A percentile compares a stretch with the other conserved stretches of the same genome.
Evolutionary conservation across 2,888 invertebrate species (phyloP).

Genomic region (Dascillus cervinus): DNA sequence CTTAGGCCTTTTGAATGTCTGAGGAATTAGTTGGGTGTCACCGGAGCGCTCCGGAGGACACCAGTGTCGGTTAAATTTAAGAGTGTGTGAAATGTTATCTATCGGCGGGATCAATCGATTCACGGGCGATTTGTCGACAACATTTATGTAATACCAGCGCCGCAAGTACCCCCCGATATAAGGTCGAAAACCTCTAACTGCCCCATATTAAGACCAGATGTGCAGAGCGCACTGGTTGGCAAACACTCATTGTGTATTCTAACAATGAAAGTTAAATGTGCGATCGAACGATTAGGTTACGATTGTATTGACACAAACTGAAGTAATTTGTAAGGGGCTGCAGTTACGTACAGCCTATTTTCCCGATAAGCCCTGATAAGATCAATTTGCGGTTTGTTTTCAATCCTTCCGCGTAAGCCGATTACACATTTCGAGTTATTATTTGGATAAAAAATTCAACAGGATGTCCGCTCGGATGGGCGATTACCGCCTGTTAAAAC

Average conservation of each 20-base stretch:
- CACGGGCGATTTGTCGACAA: constrained; percentile 36
- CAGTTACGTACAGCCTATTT: constrained; percentile 26
- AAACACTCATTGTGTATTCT: constrained; percentile 38
- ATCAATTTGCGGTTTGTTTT: constrained; percentile 33
- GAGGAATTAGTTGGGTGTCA: too few species aligned
- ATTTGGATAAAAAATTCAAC: too few species aligned
- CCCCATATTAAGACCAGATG: constrained; percentile 36
- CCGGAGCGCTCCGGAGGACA: too few species aligned
- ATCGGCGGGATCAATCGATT: constrained; percentile 36
- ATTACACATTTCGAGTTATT: too few species aligned
- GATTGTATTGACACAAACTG: constrained; percentile 40
- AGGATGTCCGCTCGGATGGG: too few species aligned
- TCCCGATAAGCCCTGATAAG: constrained; percentile 32
- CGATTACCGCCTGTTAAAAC: too few species aligned
- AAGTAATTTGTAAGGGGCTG: constrained; percentile 42
- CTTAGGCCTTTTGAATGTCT: too few species aligned
- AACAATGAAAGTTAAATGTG: constrained; percentile 43
- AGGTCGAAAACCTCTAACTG: constrained; percentile 22
- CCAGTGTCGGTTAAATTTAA: constrained; percentile 29
- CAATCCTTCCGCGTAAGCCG: constrained; percentile 34
- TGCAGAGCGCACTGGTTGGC: constrained; percentile 39
- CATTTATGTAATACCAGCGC: constrained; percentile 36
- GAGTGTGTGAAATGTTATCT: constrained; percentile 40
- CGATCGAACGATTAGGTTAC: constrained; percentile 41
- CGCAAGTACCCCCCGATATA: constrained; percentile 22